Evolutionary conservation across 1,140 invertebrate species (phyloP).

Genomic region (Trypoxylus dichotomus): DNA sequence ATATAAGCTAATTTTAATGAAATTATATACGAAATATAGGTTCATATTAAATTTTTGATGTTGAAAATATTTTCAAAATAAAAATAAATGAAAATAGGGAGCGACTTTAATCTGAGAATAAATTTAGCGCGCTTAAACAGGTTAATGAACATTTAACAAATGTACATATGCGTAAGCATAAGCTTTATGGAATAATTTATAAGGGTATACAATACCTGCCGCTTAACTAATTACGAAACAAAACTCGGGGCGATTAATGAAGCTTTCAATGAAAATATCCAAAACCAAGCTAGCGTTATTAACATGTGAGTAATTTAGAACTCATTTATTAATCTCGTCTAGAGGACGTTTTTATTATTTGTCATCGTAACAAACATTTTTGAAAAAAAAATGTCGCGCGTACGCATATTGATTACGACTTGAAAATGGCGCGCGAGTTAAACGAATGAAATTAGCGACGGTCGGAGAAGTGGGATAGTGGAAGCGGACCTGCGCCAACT

Average conservation of each 20-base stretch:
- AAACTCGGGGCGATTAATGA: not conserved
- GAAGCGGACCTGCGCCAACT: constrained; percentile 40
- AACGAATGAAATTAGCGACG: constrained; percentile 17
- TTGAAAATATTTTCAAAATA: too few relatives aligned
- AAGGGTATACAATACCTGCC: not conserved
- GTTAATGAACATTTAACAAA: not conserved
- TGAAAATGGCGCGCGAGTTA: constrained; percentile 28
- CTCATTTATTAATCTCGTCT: not conserved
- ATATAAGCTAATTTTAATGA: too few relatives aligned
- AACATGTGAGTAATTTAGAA: too few relatives aligned
- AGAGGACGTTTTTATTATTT: not conserved
- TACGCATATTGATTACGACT: constrained; percentile 7
- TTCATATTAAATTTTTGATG: too few relatives aligned
- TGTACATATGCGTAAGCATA: not conserved
- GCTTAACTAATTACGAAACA: not conserved
- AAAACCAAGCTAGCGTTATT: too few relatives aligned
- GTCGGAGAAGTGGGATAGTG: constrained; percentile 6
- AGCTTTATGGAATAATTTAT: not conserved
- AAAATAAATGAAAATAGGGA: too few relatives aligned
- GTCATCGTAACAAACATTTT: not conserved
- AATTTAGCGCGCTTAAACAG: not conserved
- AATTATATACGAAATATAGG: too few relatives aligned
- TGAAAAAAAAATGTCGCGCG: not conserved
- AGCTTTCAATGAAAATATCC: not conserved
- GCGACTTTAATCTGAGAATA: not conserved